Conservation (phyloP, 1,140 invertebrate genomes). For the Euschistus heros region DNA sequence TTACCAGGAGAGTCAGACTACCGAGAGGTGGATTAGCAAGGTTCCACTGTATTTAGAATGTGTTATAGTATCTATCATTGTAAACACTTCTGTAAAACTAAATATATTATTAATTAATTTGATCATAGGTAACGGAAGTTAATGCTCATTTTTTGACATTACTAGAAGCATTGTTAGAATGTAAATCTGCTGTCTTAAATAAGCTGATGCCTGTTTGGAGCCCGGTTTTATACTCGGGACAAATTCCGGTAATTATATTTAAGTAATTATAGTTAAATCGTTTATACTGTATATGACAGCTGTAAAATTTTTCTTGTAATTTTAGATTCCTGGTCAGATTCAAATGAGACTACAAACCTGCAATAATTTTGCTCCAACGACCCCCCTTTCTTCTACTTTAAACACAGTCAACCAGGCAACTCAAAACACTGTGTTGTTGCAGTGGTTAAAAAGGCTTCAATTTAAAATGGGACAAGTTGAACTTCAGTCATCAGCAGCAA, state of each 20-base stretch:
- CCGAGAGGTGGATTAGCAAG: no score
- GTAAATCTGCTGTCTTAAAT: constrained; percentile 82
- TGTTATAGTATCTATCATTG: neutral
- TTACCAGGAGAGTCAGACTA: no score
- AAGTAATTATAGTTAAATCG: neutral
- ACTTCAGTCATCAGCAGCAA: constrained; percentile 84
- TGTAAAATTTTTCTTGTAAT: neutral
- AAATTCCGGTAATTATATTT: constrained; percentile 54
- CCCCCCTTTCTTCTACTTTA: constrained; percentile 8
- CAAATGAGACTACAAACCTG: constrained; percentile 81
- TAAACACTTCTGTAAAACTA: neutral
- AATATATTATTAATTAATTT: constrained; percentile 27
- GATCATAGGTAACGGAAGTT: constrained; percentile 89
- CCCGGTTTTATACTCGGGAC: constrained; percentile 80
- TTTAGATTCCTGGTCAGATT: constrained; percentile 77
- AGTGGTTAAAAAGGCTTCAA: constrained; percentile 86
- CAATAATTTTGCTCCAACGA: constrained; percentile 56
- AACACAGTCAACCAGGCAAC: constrained; percentile 17
- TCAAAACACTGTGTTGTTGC: constrained; percentile 43
- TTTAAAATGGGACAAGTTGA: constrained; percentile 98
- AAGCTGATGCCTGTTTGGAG: constrained; percentile 80
- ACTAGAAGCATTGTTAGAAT: constrained; percentile 90
- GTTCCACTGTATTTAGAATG: no score
- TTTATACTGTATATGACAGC: neutral
- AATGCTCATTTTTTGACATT: constrained; percentile 93